Conservation (phyloP, 1,140 invertebrate genomes). For the Drosophila navojoa region DNA sequence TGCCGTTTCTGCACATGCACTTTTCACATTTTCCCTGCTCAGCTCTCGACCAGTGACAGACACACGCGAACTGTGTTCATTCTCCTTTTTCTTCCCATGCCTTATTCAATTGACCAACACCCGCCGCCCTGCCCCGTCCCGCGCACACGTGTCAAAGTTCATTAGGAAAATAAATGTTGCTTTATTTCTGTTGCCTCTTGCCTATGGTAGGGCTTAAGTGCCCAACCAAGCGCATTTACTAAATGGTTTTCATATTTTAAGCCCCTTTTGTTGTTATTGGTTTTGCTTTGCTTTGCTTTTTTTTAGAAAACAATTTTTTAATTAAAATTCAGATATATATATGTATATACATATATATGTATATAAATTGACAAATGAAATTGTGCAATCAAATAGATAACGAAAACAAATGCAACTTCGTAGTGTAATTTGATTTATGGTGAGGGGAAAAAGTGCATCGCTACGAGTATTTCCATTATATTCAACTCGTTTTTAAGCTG, state of each 20-base stretch:
- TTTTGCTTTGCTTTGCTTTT: conserved; percentile 23
- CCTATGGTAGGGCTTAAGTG: conserved; percentile 12
- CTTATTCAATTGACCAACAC: background rate
- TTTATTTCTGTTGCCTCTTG: background rate
- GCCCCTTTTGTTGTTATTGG: conserved; percentile 6
- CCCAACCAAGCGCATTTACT: conserved; percentile 24
- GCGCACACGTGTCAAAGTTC: conserved; percentile 68
- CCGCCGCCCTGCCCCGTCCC: background rate
- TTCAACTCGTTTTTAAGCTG: conserved; percentile 23
- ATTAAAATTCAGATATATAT: conserved; percentile 52
- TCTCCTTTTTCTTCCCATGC: background rate
- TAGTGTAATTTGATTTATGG: conserved; percentile 64
- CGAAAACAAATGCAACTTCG: conserved; percentile 30
- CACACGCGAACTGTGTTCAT: conserved; percentile 55
- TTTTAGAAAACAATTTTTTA: conserved; percentile 39
- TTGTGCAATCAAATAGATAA: conserved; percentile 47
- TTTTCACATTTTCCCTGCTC: conserved; percentile 45
- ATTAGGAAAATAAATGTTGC: conserved; percentile 65
- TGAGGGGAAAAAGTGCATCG: background rate
- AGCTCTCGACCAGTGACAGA: conserved; percentile 67
- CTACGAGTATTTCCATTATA: conserved; percentile 3
- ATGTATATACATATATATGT: background rate
- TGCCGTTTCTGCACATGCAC: conserved; percentile 33
- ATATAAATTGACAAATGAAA: conserved; percentile 41
- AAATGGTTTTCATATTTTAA: conserved; percentile 38